Evolutionary conservation across 2,888 invertebrate species (phyloP).

Genomic region (Mesorhabditis belari): DNA sequence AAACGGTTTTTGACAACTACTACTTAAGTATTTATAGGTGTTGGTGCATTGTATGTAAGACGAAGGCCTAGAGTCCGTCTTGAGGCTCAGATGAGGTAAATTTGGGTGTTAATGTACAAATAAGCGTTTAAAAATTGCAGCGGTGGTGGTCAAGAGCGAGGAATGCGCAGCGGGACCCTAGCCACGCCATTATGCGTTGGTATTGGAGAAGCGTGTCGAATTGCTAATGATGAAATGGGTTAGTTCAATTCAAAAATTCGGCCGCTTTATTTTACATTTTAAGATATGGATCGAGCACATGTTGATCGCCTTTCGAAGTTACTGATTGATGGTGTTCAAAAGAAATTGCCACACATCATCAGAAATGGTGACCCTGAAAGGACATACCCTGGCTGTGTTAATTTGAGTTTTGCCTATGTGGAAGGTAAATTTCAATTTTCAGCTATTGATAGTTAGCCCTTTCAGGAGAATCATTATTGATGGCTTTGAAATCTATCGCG

Average conservation of each 20-base stretch:
- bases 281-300: slow-evolving; percentile 69
- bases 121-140: slow-evolving; percentile 52
- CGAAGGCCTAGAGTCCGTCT: slow-evolving; percentile 86
- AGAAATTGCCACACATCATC: slow-evolving; percentile 75
- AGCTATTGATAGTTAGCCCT: neutral
- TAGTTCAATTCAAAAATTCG: neutral
- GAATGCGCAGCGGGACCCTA: slow-evolving; percentile 87
- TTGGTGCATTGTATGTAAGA: slow-evolving; percentile 88
- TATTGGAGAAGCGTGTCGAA: slow-evolving; percentile 60
- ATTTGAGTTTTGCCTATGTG: slow-evolving; percentile 94
- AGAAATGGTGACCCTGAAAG: slow-evolving; percentile 82
- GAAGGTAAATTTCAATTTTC: slow-evolving; percentile 63
- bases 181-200: slow-evolving; percentile 90
- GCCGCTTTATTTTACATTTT: slow-evolving; percentile 1
- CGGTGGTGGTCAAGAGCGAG: slow-evolving; percentile 96
- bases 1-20: too few species aligned
- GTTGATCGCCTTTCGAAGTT: slow-evolving; percentile 72
- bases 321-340: slow-evolving; percentile 71
- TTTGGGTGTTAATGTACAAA: neutral
- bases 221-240: slow-evolving; percentile 56
- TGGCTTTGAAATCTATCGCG: slow-evolving; percentile 69
- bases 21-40: too few species aligned
- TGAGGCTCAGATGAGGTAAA: slow-evolving; percentile 77
- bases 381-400: slow-evolving; percentile 85
- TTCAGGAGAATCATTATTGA: slow-evolving; percentile 81